These are phyloP conservation scores for Dipodomys merriami DNA, from an alignment of 2,113 vertebrate genomes.

Conservation along the genomic window DNA sequence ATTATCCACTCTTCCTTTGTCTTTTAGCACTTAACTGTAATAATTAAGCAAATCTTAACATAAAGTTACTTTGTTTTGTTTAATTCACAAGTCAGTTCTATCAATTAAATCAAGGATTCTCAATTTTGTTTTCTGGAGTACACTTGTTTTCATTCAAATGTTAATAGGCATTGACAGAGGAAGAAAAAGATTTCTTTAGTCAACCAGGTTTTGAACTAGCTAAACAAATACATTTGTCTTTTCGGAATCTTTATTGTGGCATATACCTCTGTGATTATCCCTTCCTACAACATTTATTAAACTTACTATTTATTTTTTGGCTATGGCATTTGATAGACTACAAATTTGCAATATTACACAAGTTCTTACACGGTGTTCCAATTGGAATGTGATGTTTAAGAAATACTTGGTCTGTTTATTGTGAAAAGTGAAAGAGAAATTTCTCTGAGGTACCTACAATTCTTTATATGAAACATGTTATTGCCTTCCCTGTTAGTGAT, in stretches of 20 bases:
- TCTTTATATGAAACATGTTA: background rate
- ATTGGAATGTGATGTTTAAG: background rate
- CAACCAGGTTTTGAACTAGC: background rate
- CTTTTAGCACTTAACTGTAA: background rate
- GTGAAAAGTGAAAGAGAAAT: constrained; percentile 13
- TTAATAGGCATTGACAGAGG: background rate
- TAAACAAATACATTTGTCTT: background rate
- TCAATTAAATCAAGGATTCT: background rate
- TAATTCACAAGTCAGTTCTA: background rate
- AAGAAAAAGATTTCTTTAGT: background rate
- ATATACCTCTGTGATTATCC: background rate
- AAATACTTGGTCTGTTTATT: background rate
- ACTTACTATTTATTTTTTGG: background rate
- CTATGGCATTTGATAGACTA: background rate
- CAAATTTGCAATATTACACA: background rate
- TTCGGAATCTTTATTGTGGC: background rate
- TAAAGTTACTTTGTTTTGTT: constrained; percentile 9
- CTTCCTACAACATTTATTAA: background rate
- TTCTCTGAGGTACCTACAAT: background rate
- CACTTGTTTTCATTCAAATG: background rate
- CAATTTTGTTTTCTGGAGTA: background rate
- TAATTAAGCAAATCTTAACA: constrained; percentile 28
- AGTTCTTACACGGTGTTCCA: background rate
- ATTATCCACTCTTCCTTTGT: background rate
- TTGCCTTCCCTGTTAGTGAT: background rate